A percentile compares a stretch with the other conserved stretches of the same genome.
Evolutionary conservation across 1,140 invertebrate species (phyloP).

Genomic region (Saccostrea cuccullata): DNA sequence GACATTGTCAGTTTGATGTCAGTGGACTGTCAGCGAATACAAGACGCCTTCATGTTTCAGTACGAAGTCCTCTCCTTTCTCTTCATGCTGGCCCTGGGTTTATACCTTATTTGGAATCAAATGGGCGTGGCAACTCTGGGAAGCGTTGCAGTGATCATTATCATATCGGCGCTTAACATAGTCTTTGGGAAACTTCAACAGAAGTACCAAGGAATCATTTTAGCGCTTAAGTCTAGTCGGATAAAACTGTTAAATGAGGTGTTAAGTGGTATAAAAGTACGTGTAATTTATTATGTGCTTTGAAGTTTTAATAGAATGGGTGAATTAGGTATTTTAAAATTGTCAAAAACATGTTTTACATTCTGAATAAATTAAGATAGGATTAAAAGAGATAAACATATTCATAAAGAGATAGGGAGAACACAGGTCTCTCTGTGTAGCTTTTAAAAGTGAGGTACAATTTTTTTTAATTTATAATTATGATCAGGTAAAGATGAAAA

Average conservation of each 20-base stretch:
- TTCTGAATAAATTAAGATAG: too few species aligned
- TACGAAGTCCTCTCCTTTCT: conserved; percentile 51
- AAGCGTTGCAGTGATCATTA: conserved; percentile 76
- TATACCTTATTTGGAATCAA: conserved; percentile 93
- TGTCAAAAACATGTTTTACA: too few species aligned
- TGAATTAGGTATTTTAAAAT: too few species aligned
- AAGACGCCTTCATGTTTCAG: conserved; percentile 79
- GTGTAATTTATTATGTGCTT: not conserved
- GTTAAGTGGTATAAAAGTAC: conserved; percentile 82
- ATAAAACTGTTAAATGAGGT: conserved; percentile 79
- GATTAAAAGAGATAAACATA: too few species aligned
- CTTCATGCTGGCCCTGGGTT: conserved; percentile 72
- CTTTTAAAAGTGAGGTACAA: too few species aligned
- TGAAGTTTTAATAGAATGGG: too few species aligned
- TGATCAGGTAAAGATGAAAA: too few species aligned
- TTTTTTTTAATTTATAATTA: too few species aligned
- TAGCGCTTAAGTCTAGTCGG: conserved; percentile 82
- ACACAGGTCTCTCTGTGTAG: too few species aligned
- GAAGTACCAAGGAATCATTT: conserved; percentile 80
- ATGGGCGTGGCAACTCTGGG: conserved; percentile 78
- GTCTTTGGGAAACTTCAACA: conserved; percentile 88
- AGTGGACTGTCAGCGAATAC: conserved; percentile 79
- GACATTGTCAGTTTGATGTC: conserved; percentile 82
- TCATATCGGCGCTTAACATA: conserved; percentile 85
- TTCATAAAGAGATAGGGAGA: too few species aligned